Conservation (phyloP, 2,888 invertebrate genomes). For the Linyphia triangularis region DNA sequence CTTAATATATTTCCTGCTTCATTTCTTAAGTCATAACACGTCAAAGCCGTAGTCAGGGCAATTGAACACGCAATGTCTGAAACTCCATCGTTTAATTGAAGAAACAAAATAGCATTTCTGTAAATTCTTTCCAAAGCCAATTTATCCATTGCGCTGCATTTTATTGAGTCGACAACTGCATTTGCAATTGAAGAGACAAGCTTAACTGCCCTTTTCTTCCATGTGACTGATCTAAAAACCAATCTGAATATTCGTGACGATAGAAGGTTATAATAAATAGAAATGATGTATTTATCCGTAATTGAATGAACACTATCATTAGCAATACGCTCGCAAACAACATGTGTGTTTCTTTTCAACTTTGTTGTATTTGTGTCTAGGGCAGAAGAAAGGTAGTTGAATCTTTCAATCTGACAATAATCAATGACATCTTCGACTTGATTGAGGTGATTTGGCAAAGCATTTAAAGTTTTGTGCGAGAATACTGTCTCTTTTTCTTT, state of each 20-base stretch:
- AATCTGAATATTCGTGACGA: slow-evolving; percentile 24
- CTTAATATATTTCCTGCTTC: neutral
- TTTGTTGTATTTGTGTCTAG: neutral
- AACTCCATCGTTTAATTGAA: neutral
- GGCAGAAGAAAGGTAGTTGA: neutral
- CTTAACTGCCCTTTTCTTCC: neutral
- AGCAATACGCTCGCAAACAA: slow-evolving; percentile 12
- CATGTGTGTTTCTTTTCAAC: neutral
- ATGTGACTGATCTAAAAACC: neutral
- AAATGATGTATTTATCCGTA: slow-evolving; percentile 9
- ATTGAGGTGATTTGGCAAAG: neutral
- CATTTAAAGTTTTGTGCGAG: neutral
- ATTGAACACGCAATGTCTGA: slow-evolving; percentile 38
- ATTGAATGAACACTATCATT: neutral
- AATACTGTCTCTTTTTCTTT: neutral
- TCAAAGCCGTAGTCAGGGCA: slow-evolving; percentile 31
- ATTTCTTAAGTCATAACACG: slow-evolving; percentile 14
- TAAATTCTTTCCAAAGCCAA: neutral
- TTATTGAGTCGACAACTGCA: neutral
- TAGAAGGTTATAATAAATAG: slow-evolving; percentile 28
- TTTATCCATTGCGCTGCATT: neutral
- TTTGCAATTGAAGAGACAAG: neutral
- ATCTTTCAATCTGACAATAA: neutral
- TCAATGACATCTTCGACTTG: neutral
- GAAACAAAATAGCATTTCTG: slow-evolving; percentile 24